Evolutionary conservation across 2,888 invertebrate genomes (phyloP).

Genomic region (Euclidia mi): DNA sequence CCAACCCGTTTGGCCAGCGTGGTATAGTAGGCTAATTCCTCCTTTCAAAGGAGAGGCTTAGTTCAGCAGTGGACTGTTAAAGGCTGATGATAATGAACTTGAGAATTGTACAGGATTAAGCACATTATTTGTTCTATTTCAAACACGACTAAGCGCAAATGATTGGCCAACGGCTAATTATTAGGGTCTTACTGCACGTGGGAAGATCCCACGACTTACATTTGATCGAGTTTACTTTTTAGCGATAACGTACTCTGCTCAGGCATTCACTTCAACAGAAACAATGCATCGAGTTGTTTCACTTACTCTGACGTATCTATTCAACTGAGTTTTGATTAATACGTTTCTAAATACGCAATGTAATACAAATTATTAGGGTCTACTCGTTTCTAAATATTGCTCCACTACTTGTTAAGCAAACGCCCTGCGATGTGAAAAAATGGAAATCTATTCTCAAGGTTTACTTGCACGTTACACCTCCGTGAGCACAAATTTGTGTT

Average conservation of each 20-base stretch:
- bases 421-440: slow-evolving; percentile 74
- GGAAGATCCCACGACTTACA: slow-evolving; percentile 80
- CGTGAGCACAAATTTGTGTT: slow-evolving; percentile 73
- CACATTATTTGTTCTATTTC: slow-evolving; percentile 30
- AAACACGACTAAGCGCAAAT: slow-evolving; percentile 69
- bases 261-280: slow-evolving; percentile 59
- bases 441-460: slow-evolving; percentile 83
- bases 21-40: no score
- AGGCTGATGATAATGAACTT: no score
- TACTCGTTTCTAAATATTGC: slow-evolving; percentile 54
- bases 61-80: no score
- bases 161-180: slow-evolving; percentile 80
- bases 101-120: slow-evolving; percentile 28
- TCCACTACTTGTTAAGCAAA: slow-evolving; percentile 76
- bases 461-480: slow-evolving; percentile 71
- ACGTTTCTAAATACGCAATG: slow-evolving; percentile 59
- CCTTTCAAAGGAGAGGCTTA: no score
- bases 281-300: slow-evolving; percentile 71
- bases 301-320: slow-evolving; percentile 59
- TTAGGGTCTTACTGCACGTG: slow-evolving; percentile 74
- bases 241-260: slow-evolving; percentile 69
- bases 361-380: slow-evolving; percentile 59
- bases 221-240: slow-evolving; percentile 77
- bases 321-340: slow-evolving; percentile 64
- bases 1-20: no score